Percentiles rank a stretch among this genome's conserved stretches.
These are phyloP conservation scores for Burhinus oedicnemus DNA, from an alignment of 2,113 vertebrate genomes.

Conservation along the genomic window DNA sequence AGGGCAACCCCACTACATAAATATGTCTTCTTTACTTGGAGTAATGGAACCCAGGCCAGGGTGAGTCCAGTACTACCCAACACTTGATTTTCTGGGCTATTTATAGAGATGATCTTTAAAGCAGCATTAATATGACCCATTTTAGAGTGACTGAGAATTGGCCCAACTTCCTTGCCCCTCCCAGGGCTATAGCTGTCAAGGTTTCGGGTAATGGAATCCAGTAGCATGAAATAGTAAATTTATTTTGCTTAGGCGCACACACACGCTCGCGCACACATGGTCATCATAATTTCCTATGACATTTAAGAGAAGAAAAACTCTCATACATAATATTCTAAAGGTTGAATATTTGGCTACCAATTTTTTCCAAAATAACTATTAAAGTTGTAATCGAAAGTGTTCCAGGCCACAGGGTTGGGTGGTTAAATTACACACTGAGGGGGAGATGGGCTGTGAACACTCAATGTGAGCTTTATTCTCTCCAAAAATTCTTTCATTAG, in stretches of 20 bases:
- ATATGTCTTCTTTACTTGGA: slow-evolving; percentile 12
- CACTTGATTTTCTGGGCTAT: slow-evolving; percentile 15
- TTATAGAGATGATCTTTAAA: slow-evolving; percentile 53
- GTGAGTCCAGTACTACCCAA: background rate
- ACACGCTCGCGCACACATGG: background rate
- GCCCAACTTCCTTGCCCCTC: background rate
- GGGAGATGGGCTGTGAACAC: slow-evolving; percentile 16
- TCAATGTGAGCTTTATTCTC: slow-evolving; percentile 48
- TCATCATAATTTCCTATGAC: slow-evolving; percentile 63
- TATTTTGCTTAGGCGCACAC: background rate
- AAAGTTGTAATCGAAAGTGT: slow-evolving; percentile 60
- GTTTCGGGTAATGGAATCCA: slow-evolving; percentile 45
- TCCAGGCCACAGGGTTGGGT: slow-evolving; percentile 56
- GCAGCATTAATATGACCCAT: slow-evolving; percentile 17
- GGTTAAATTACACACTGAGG: slow-evolving; percentile 58
- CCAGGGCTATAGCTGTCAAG: slow-evolving; percentile 17
- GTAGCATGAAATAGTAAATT: slow-evolving; percentile 46
- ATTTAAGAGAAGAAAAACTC: slow-evolving; percentile 58
- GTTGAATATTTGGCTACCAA: slow-evolving; percentile 60
- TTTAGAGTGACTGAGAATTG: slow-evolving; percentile 40
- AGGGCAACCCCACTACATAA: background rate
- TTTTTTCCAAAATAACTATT: slow-evolving; percentile 65
- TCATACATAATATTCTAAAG: slow-evolving; percentile 67
- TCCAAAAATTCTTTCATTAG: slow-evolving; percentile 47
- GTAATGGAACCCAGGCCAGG: slow-evolving; percentile 5